A percentile compares a stretch with the other conserved stretches of the same genome.
Conservation (phyloP, 2,888 invertebrate species). For the Dynastes tityus region DNA sequence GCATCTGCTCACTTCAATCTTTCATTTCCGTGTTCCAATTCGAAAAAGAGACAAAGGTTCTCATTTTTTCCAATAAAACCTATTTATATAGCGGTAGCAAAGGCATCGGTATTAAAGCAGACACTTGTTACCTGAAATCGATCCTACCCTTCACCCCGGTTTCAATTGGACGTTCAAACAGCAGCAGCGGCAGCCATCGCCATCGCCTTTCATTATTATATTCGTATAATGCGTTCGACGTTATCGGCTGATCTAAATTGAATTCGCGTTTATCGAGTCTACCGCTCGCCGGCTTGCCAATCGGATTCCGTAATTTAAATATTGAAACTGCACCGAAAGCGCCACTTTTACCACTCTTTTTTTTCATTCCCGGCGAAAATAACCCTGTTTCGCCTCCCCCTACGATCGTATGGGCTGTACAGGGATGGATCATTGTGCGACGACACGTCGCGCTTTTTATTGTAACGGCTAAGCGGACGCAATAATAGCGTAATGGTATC, state of each 20-base stretch:
- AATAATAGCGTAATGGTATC: slow-evolving; percentile 15
- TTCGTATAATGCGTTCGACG: slow-evolving; percentile 9
- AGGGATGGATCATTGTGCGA: background rate
- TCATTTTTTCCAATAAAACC: too few species aligned
- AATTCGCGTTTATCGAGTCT: slow-evolving; percentile 26
- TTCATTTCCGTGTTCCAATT: too few species aligned
- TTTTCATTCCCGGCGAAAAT: too few species aligned
- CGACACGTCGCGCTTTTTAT: slow-evolving; percentile 7
- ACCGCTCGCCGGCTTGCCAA: slow-evolving; percentile 2
- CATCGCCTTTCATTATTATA: slow-evolving; percentile 13
- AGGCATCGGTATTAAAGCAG: background rate
- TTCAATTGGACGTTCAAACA: background rate
- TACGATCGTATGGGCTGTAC: background rate
- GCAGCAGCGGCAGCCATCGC: background rate
- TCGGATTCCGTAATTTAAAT: slow-evolving; percentile 36
- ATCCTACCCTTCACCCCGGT: background rate
- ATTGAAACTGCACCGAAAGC: slow-evolving; percentile 19
- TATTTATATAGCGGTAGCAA: too few species aligned
- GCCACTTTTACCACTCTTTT: background rate
- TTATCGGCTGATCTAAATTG: slow-evolving; percentile 35
- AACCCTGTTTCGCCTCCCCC: background rate
- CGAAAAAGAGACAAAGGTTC: too few species aligned
- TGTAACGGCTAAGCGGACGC: slow-evolving; percentile 19
- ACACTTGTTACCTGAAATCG: slow-evolving; percentile 8
- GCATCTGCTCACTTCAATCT: too few species aligned